phyloP scores from a whole-genome alignment of 2,888 invertebrate species.

The Vesta saturnalis region DNA sequence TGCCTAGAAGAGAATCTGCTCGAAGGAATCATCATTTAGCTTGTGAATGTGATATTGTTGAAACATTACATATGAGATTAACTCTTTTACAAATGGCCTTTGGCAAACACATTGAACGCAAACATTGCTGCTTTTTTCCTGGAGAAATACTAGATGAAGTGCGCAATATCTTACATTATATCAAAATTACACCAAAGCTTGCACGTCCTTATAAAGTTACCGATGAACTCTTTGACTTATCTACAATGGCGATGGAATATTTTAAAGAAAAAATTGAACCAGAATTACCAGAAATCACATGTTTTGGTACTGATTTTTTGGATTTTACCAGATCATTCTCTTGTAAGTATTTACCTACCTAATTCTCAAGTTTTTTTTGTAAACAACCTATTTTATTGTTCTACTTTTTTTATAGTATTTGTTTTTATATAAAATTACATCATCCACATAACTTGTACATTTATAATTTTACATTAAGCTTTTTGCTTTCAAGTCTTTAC shows the following conservation, averaged over 20 bases:
- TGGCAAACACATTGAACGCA: constrained; percentile 93
- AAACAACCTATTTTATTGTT: too few species aligned
- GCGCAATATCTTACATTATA: constrained; percentile 83
- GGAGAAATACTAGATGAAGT: constrained; percentile 95
- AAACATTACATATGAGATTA: constrained; percentile 91
- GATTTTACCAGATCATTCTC: constrained; percentile 78
- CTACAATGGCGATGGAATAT: constrained; percentile 98
- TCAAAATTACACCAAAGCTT: constrained; percentile 83
- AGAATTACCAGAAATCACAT: constrained; percentile 86
- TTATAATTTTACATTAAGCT: too few species aligned
- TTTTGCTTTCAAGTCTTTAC: too few species aligned
- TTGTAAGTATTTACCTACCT: constrained; percentile 68
- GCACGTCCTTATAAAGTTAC: constrained; percentile 92
- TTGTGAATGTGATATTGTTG: constrained; percentile 92
- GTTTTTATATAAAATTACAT: too few species aligned
- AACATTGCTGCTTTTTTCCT: constrained; percentile 94
- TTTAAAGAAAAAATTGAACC: constrained; percentile 95
- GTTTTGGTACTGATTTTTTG: constrained; percentile 86
- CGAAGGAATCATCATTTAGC: constrained; percentile 90
- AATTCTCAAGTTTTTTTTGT: too few species aligned
- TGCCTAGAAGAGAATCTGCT: constrained; percentile 92
- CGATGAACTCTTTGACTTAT: constrained; percentile 92
- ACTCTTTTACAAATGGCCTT: constrained; percentile 93
- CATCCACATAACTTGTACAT: too few species aligned
- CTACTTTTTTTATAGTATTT: too few species aligned